phyloP scores from a whole-genome alignment of 1,140 invertebrate species.

The Dendroctonus valens region DNA sequence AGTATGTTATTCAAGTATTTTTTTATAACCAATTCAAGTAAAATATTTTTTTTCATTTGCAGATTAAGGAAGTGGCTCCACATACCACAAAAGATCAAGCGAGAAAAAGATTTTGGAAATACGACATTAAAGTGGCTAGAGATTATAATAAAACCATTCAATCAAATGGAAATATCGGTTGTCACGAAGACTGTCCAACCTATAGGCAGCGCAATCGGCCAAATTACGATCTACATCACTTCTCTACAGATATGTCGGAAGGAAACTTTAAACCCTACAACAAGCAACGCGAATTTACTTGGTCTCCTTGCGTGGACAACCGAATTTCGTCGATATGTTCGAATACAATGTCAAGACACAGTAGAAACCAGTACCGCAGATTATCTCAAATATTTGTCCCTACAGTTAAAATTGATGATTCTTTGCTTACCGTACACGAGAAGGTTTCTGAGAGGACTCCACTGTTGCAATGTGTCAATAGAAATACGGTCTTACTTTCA shows the following conservation, averaged over 20 bases:
- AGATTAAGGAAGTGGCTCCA: constrained; percentile 76
- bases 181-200: no score
- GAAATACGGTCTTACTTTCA: constrained; percentile 7
- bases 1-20: no score
- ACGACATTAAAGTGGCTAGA: constrained; percentile 63
- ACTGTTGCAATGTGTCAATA: background rate
- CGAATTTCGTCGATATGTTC: background rate
- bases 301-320: constrained; percentile 29
- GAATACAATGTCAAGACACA: background rate
- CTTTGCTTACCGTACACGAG: constrained; percentile 3
- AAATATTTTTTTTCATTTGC: constrained; percentile 15
- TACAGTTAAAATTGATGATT: no score
- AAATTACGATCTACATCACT: constrained; percentile 21
- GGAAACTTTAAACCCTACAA: constrained; percentile 28
- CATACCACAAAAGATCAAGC: constrained; percentile 53
- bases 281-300: constrained; percentile 32
- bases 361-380: constrained; percentile 13
- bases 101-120: constrained; percentile 63
- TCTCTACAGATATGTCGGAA: constrained; percentile 34
- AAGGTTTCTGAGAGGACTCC: constrained; percentile 15
- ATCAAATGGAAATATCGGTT: constrained; percentile 26
- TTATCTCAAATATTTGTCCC: constrained; percentile 33
- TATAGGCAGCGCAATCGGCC: background rate
- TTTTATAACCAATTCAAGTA: background rate
- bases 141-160: constrained; percentile 55